Base-by-base conservation (phyloP, 2,888 invertebrate species). In the Himalopsyche japonica region DNA sequence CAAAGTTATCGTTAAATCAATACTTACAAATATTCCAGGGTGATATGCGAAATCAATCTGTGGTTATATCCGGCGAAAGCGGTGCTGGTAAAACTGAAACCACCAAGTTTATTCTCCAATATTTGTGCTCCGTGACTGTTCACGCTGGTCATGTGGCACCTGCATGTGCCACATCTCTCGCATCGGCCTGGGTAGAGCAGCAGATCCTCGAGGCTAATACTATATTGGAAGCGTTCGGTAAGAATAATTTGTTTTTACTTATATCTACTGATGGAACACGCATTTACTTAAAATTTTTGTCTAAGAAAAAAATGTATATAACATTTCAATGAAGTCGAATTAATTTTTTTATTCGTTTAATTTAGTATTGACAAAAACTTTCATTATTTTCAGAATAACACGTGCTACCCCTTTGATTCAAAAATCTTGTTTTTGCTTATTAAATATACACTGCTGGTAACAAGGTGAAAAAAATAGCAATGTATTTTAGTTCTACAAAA, bases 31-130 rank as follows among this genome's bases (percentile, higher is more conserved):
- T 8, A 27, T 86, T 85, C n/a, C 80, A 87, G 87, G 83, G 83
- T 47, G 87, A 87, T 37, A 86, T 87, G 87, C 81, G 80, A 87
- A 92, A 92, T 89, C 96, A 97, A 91, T 97, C 97, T 81, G 96
- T 97, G 88, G 97, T 98, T 82, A 98, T 98, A 93, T 97, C 97
- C 57, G 98, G 98, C 1, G 98, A 98, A 91, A 97, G 97, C 88
- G 98, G 98, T 6, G 97, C 98, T 5, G 98, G 98, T 80, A 98
- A 98, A 92, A 98, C 98, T 0, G 98, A 98, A 91, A 97, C 97
- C 81, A 98, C 98, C 3, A 97, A 98, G 90, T 95, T 98, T 89
- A 97, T 98, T 87, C 92, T 98, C 86, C 97, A 98, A 90, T 98
- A 98, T 91, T 92, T 98, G 81, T 98, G 98, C 91, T 96, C 97